Percentiles rank a stretch among this genome's conserved stretches.
phyloP scores from a whole-genome alignment of 2,888 invertebrate species.

The Ophioninae sp. region DNA sequence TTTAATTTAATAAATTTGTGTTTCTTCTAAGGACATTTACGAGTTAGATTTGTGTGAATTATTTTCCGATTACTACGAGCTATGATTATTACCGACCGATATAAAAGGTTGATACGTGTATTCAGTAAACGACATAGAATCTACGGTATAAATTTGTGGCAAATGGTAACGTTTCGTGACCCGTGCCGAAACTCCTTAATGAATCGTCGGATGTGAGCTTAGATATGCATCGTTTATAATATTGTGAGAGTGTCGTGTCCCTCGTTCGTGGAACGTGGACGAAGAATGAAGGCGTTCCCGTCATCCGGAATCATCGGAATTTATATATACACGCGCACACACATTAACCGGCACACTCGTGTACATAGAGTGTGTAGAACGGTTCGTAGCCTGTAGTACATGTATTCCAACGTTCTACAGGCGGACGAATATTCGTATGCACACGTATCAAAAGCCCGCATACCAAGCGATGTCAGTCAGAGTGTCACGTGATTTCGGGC shows the following conservation, averaged over 20 bases:
- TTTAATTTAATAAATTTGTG: too few relatives aligned
- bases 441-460: neutral
- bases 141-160: too few relatives aligned
- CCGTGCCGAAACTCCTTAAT: neutral
- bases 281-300: slow-evolving; percentile 22
- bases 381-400: slow-evolving; percentile 1
- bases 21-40: too few relatives aligned
- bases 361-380: neutral
- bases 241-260: neutral
- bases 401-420: neutral
- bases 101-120: too few relatives aligned
- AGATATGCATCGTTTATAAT: slow-evolving; percentile 22
- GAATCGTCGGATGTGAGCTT: slow-evolving; percentile 14
- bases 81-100: too few relatives aligned
- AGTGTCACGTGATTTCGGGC: neutral
- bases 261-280: slow-evolving; percentile 21
- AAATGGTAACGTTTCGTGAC: neutral
- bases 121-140: too few relatives aligned
- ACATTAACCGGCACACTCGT: neutral
- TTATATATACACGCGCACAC: neutral
- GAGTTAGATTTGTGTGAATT: too few relatives aligned
- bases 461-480: neutral
- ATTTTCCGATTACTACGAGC: too few relatives aligned
- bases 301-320: slow-evolving; percentile 42
- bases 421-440: neutral